Conservation (phyloP, 2,113 vertebrate species). For the Cyanoliseus patagonus region DNA sequence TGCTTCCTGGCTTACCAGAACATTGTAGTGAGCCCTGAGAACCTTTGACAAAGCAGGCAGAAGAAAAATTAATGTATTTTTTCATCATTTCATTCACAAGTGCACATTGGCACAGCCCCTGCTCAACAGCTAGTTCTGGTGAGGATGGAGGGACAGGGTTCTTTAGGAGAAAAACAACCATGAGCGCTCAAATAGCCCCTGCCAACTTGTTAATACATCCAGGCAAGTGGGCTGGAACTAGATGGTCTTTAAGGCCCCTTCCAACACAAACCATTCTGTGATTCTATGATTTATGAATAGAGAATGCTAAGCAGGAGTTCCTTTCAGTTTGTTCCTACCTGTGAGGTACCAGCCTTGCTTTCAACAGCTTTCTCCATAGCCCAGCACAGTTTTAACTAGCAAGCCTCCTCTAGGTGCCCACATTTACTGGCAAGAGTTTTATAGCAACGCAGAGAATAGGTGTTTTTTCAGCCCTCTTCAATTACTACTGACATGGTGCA, state of each 20-base stretch:
- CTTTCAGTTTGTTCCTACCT: background rate
- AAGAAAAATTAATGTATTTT: background rate
- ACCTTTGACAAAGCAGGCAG: background rate
- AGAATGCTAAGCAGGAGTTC: background rate
- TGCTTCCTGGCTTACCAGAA: background rate
- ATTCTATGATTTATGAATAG: background rate
- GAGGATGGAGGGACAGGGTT: background rate
- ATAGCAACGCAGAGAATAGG: background rate
- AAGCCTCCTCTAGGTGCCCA: background rate
- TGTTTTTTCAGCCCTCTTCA: background rate
- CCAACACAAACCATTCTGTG: background rate
- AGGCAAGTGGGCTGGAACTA: background rate
- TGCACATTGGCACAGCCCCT: background rate
- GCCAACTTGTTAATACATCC: background rate
- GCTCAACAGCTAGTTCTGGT: background rate
- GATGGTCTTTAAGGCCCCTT: background rate
- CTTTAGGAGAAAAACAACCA: background rate
- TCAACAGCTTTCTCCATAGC: background rate
- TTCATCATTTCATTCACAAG: background rate
- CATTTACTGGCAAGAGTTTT: background rate
- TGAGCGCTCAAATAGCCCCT: background rate
- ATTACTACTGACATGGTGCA: accelerated
- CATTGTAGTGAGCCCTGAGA: background rate
- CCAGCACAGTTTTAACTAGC: background rate
- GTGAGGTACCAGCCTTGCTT: background rate